phyloP scores from a whole-genome alignment of 2,888 invertebrate genomes.

The Conchocele bisecta region DNA sequence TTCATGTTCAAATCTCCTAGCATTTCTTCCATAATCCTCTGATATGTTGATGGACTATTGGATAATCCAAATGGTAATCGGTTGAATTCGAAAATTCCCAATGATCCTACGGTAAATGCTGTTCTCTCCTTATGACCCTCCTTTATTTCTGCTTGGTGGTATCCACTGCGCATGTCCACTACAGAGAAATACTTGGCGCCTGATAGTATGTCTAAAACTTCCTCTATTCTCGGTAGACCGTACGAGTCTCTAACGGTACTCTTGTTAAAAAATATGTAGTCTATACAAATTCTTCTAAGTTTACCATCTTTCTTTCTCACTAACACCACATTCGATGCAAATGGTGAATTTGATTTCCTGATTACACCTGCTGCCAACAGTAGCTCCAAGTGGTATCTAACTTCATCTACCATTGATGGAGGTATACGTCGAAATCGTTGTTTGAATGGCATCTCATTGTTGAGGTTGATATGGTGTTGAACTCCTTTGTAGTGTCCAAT shows the following conservation, averaged over 20 bases:
- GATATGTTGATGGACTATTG: conserved; percentile 1
- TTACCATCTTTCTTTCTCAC: neutral
- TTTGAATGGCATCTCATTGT: neutral
- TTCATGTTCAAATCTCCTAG: neutral
- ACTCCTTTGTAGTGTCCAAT: conserved; percentile 9
- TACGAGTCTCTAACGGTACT: conserved; percentile 11
- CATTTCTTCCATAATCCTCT: no score
- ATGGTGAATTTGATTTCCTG: neutral
- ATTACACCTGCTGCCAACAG: neutral
- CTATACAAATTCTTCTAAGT: conserved; percentile 3
- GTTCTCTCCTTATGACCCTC: conserved; percentile 16
- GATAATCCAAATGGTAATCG: conserved; percentile 4
- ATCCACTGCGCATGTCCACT: conserved; percentile 5
- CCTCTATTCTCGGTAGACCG: conserved; percentile 7
- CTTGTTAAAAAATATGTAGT: no score
- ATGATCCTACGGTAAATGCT: conserved; percentile 13
- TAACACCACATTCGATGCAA: no score
- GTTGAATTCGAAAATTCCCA: conserved; percentile 10
- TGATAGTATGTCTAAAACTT: conserved; percentile 7
- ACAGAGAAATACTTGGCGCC: conserved; percentile 2
- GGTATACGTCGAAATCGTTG: no score
- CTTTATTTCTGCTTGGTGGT: conserved; percentile 1
- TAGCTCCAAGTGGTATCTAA: neutral
- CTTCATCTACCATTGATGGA: no score
- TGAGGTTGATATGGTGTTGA: neutral